Percentiles rank a stretch among this genome's conserved stretches.
These are phyloP conservation scores for Ellobium chinense DNA, from an alignment of 2,888 invertebrate genomes.

Conservation along the genomic window DNA sequence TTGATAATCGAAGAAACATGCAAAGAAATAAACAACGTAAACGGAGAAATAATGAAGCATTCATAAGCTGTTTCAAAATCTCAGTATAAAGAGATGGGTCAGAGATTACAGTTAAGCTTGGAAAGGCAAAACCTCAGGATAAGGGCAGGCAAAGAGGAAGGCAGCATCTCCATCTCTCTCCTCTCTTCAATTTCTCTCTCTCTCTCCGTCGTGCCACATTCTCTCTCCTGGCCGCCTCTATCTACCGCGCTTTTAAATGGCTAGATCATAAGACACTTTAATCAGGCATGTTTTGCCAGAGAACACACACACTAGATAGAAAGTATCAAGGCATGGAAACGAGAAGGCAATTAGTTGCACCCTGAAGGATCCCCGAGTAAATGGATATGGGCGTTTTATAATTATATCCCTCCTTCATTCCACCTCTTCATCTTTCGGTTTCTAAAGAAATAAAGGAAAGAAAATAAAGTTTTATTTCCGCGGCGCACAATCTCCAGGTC, in stretches of 20 bases:
- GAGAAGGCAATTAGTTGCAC: constrained; percentile 30
- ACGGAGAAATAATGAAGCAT: too few relatives aligned
- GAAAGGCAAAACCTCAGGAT: too few relatives aligned
- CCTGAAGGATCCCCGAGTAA: constrained; percentile 1
- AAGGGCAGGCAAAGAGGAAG: too few relatives aligned
- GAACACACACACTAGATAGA: constrained; percentile 22
- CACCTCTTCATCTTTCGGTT: constrained; percentile 18
- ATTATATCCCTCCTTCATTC: constrained; percentile 1
- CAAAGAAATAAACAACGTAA: too few relatives aligned
- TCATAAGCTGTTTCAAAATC: too few relatives aligned
- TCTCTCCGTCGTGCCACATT: too few relatives aligned
- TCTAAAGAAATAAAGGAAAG: not conserved
- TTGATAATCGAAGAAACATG: too few relatives aligned
- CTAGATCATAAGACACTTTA: not conserved
- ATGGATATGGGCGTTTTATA: constrained; percentile 31
- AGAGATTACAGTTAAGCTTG: too few relatives aligned
- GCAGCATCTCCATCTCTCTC: too few relatives aligned
- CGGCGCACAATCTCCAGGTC: not conserved
- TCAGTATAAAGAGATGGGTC: too few relatives aligned
- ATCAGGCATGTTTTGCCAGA: constrained; percentile 27
- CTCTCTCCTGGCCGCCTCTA: not conserved
- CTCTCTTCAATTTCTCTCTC: too few relatives aligned
- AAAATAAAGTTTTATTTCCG: constrained; percentile 4
- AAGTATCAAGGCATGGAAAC: constrained; percentile 14
- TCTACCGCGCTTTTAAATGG: constrained; percentile 7